Base-by-base conservation (phyloP, 1,140 invertebrate species). In the Archegozetes longisetosus region DNA sequence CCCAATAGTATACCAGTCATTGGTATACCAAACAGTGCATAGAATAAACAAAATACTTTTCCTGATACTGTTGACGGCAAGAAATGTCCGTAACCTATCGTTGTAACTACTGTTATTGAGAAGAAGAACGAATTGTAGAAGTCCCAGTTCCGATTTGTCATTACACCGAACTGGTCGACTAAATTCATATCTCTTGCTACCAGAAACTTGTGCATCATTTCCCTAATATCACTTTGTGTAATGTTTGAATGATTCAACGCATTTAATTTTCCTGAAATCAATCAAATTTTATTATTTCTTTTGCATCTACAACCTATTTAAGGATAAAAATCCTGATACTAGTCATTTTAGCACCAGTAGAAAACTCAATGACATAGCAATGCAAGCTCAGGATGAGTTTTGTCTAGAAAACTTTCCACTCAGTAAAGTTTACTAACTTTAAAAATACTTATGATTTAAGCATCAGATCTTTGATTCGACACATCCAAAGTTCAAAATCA, bases 121-220 rank as follows among this genome's bases (percentile, higher is more conserved):
- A 95, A 96, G 74, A 95, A 95, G 65, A 94, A 83, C 0, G 88
- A 84, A 71, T 93, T 88, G 67, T 91, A 92, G 71, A 88, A 93
- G 66, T 86, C 87, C 90, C 90, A 96, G 49, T 65, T 66, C 20
- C 25, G 49, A 51, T 64, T 57, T 12, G 62, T 66, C 48, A 64
- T 55, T 14, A 64, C 63, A 3, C 65, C 65, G 12, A 27, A 27
- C 28, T 61, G 57, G 47, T 66, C 65, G 46, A 65, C 61, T 20
- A 66, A 49, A 17, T 64, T 66, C 24, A 52, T 55, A 28, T 60
- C 56, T 22, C 59, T 56, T 17, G 65, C 65, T 2, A 62, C 50
- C 9, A 64, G 48, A n/a, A 65, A 54, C 9, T 62, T 61, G 22
- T 60, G 54, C 50, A 66, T 64, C 17, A 66, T 56, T 13, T 26